Percentiles rank a stretch among this genome's conserved stretches.
Evolutionary conservation across 1,140 invertebrate genomes (phyloP).

Genomic region (Tachypleus tridentatus): DNA sequence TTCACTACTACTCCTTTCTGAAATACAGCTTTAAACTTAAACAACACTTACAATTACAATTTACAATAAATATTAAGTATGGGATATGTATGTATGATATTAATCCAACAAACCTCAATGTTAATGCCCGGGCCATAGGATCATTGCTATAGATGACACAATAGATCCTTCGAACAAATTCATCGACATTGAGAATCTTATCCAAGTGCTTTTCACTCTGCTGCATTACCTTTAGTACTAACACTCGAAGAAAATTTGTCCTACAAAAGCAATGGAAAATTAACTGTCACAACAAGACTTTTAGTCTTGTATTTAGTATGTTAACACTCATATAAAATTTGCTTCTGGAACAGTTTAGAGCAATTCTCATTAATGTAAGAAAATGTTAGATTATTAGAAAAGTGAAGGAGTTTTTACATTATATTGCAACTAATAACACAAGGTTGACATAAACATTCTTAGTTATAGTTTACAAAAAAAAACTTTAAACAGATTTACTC

Average conservation of each 20-base stretch:
- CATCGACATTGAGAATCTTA: slow-evolving; percentile 92
- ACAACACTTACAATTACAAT: too few species aligned
- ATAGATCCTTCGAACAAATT: slow-evolving; percentile 85
- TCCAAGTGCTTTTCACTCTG: slow-evolving; percentile 93
- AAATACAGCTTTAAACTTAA: too few species aligned
- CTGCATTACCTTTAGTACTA: slow-evolving; percentile 86
- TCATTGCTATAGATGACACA: slow-evolving; percentile 95
- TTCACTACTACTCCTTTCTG: too few species aligned
- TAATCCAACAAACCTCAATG: slow-evolving; percentile 45
- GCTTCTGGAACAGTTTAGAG: too few species aligned
- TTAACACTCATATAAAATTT: too few species aligned
- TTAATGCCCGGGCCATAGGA: slow-evolving; percentile 78
- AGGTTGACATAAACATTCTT: too few species aligned
- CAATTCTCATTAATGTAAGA: background rate
- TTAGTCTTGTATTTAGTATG: too few species aligned
- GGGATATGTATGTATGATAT: too few species aligned
- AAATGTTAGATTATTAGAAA: slow-evolving; percentile 2
- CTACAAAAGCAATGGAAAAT: slow-evolving; percentile 32
- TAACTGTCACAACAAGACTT: too few species aligned
- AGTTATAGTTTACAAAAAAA: background rate
- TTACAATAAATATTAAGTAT: too few species aligned
- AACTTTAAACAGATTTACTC: background rate
- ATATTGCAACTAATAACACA: too few species aligned
- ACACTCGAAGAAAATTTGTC: slow-evolving; percentile 80
- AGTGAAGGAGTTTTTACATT: too few species aligned